Base-by-base conservation (phyloP, 2,888 invertebrate species). In the Diadromus collaris region DNA sequence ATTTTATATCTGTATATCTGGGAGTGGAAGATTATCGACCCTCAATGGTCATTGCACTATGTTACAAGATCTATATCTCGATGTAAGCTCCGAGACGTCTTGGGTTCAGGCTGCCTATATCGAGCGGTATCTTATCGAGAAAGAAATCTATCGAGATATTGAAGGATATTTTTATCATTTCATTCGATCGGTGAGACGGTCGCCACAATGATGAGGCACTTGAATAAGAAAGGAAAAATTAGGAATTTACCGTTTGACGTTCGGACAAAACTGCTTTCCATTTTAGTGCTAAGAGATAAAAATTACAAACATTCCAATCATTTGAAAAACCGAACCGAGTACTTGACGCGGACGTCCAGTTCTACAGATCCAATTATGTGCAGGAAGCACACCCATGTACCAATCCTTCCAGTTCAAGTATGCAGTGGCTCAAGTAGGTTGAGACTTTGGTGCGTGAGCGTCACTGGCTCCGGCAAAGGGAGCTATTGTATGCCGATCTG, bases 401-500 rank as follows among this genome's bases (percentile, higher is more conserved):
- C 34, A 34, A 10, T 10, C 34, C 34, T 34, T 34, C 34, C 3
- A 10, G 3, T 10, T 3, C 34, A 34, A 34, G 34, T 10, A 10
- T 34, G 10, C 34, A 21, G 61, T 6, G 13, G 32, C n/a, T 21
- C 16, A 34, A 10, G 10, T 65, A 27, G 34, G 27, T 2, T 9
- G 41, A 44, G 19, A 46, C 56, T 58, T 13, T 29, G 9, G 32
- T 46, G 44, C 21, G 64, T 4, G 16, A 64, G 38, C 41, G 29
- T 54, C 41, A 41, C 32, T 72, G 63, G 29, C 34, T 56, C 41
- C 13, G 19, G 54, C 24, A 65, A 44, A 64, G 32, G 32, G 24
- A 72, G 29, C 64, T n/a, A 65, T 64, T 64, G 64, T 65, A 44
- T 72, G 44, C 44, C 54, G 56, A 41, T 21, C 29, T 19, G 54